phyloP scores from a whole-genome alignment of 2,888 invertebrate genomes.

The Axea sp. region DNA sequence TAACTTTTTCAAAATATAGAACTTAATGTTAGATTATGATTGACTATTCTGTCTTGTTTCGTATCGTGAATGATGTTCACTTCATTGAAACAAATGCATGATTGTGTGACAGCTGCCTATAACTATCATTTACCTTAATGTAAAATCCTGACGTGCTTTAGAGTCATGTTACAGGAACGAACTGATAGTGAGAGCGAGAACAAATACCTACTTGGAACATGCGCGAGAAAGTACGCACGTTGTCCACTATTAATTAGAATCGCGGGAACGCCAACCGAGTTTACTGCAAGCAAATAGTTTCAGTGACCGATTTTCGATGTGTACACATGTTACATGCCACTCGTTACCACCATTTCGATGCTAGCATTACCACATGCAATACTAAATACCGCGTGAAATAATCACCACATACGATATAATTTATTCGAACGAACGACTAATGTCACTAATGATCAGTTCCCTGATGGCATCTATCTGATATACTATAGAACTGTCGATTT shows the following conservation, averaged over 20 bases:
- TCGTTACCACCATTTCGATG: conserved; percentile 23
- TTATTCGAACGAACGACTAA: conserved; percentile 26
- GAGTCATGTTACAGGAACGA: conserved; percentile 8
- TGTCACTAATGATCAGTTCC: conserved; percentile 26
- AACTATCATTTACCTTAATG: conserved; percentile 36
- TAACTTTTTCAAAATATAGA: no score
- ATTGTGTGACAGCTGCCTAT: conserved; percentile 32
- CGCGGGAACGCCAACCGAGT: conserved; percentile 21
- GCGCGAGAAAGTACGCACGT: conserved; percentile 41
- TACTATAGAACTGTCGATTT: no score
- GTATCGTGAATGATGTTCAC: no score
- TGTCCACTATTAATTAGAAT: conserved; percentile 47
- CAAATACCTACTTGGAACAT: conserved; percentile 42
- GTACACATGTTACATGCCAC: conserved; percentile 55
- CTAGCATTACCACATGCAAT: conserved; percentile 21
- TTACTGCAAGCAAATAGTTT: conserved; percentile 53
- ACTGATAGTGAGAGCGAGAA: conserved; percentile 15
- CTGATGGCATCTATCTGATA: conserved; percentile 7
- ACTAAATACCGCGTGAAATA: conserved; percentile 40
- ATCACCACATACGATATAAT: conserved; percentile 19
- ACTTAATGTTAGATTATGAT: no score
- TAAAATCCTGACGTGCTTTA: conserved; percentile 18
- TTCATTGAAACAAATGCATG: no score
- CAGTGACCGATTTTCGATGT: conserved; percentile 41
- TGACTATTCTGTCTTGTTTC: no score